phyloP scores from a whole-genome alignment of 2,113 vertebrate genomes.

The Pygathrix nemaeus region DNA sequence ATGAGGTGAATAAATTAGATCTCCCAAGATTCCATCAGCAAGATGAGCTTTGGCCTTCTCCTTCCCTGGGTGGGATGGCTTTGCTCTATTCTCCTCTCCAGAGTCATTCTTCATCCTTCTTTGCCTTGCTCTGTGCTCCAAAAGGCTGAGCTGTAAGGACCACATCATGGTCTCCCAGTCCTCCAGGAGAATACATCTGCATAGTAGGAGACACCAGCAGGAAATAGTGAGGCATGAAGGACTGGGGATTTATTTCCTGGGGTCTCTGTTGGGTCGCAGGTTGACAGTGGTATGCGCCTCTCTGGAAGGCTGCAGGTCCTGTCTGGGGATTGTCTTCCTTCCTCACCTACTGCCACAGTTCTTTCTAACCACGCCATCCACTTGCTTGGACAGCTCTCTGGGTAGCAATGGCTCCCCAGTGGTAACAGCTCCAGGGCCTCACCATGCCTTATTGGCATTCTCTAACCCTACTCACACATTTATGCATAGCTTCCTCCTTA shows the following conservation, averaged over 20 bases:
- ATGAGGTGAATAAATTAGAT: neutral
- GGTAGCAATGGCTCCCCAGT: neutral
- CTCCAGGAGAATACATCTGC: neutral
- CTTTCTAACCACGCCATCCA: neutral
- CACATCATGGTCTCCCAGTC: accelerated
- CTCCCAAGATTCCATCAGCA: neutral
- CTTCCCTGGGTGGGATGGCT: neutral
- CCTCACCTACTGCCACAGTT: neutral
- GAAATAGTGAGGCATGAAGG: accelerated
- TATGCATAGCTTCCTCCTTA: neutral
- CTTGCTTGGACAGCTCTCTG: neutral
- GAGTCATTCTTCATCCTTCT: neutral
- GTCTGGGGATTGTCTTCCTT: neutral
- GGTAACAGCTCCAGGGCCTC: neutral
- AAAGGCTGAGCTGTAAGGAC: neutral
- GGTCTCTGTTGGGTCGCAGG: neutral
- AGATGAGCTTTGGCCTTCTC: neutral
- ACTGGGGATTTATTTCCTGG: neutral
- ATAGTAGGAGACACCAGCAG: neutral
- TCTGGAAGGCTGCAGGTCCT: neutral
- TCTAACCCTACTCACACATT: neutral
- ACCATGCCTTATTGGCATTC: neutral
- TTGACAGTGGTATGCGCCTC: neutral
- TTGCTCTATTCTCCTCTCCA: neutral
- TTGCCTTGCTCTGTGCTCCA: neutral